Percentiles rank a stretch among this genome's conserved stretches.
Conservation (phyloP, 2,113 vertebrate genomes). For the Alectura lathami region DNA sequence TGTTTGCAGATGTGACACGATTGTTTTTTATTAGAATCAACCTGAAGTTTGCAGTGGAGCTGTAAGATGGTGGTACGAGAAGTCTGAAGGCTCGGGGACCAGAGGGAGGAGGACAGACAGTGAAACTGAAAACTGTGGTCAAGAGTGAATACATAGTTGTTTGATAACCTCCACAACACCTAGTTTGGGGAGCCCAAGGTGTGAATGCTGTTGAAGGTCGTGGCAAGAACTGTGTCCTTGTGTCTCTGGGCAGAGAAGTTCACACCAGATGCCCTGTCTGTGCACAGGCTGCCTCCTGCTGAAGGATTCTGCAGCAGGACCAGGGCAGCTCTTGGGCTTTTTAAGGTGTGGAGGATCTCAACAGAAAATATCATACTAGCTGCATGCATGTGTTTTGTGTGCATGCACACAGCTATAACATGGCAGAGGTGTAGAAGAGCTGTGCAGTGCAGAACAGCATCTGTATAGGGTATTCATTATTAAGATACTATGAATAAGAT, state of each 20-base stretch:
- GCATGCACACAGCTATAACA: neutral
- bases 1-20: neutral
- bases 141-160: neutral
- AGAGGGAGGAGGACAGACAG: neutral
- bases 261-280: neutral
- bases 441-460: neutral
- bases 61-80: neutral
- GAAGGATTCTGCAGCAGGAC: neutral
- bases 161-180: neutral
- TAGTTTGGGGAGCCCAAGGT: neutral
- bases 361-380: neutral
- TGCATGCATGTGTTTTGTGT: neutral
- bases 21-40: neutral
- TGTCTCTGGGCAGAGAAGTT: rapidly evolving
- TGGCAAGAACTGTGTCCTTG: neutral
- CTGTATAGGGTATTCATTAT: neutral
- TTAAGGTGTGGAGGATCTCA: too few species aligned
- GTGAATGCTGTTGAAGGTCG: neutral
- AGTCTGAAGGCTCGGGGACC: neutral
- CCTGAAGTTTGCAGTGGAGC: neutral
- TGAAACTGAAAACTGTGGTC: neutral
- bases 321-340: neutral
- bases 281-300: neutral
- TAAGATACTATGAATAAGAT: neutral
- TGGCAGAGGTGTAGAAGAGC: neutral